These are phyloP conservation scores for Chloroclysta siterata DNA, from an alignment of 2,888 invertebrate species.

Conservation along the genomic window DNA sequence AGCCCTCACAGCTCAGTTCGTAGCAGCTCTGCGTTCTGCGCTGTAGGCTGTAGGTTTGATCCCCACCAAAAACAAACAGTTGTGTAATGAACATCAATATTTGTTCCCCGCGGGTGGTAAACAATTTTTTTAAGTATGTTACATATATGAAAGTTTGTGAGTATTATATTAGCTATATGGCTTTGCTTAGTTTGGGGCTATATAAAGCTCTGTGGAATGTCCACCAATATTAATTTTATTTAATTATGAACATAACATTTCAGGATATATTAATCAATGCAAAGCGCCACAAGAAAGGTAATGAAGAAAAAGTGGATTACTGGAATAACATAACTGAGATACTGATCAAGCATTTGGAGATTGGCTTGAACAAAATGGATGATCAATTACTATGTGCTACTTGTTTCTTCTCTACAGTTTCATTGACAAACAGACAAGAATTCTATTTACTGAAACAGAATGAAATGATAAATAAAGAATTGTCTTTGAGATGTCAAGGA, in stretches of 20 bases:
- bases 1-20: too few species aligned
- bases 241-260: constrained; percentile 32
- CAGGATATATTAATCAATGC: constrained; percentile 61
- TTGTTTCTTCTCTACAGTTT: constrained; percentile 68
- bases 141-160: too few species aligned
- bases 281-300: constrained; percentile 45
- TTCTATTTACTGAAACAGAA: constrained; percentile 55
- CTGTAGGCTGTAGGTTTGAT: too few species aligned
- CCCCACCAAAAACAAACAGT: too few species aligned
- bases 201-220: too few species aligned
- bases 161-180: too few species aligned
- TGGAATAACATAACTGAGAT: constrained; percentile 55
- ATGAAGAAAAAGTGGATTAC: constrained; percentile 37
- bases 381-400: constrained; percentile 74
- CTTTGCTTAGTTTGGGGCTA: too few species aligned
- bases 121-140: too few species aligned
- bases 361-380: constrained; percentile 63
- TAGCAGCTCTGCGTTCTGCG: too few species aligned
- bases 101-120: too few species aligned
- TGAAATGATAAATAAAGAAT: constrained; percentile 50
- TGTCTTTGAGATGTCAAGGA: constrained; percentile 40
- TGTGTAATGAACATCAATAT: too few species aligned
- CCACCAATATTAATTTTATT: neutral
- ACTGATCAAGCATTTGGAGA: constrained; percentile 64
- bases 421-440: constrained; percentile 52